Percentiles rank a stretch among this genome's conserved stretches.
These are phyloP conservation scores for Himalopsyche kuldschensis DNA, from an alignment of 2,888 invertebrate species.

Conservation along the genomic window DNA sequence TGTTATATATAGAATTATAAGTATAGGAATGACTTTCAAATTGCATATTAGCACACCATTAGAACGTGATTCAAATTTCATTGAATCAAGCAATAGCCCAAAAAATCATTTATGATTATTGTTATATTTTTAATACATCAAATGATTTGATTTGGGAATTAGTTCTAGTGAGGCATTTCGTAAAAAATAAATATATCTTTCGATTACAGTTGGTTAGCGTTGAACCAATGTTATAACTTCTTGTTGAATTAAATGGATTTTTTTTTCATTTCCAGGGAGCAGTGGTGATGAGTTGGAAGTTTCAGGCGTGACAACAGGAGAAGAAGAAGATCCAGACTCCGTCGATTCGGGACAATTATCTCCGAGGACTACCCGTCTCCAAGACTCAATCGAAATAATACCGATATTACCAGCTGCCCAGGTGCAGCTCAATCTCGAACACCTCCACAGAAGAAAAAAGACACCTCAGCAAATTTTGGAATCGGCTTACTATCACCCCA, in stretches of 20 bases:
- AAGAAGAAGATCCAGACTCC: conserved; percentile 42
- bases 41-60: too few relatives aligned
- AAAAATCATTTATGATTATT: too few relatives aligned
- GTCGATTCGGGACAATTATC: conserved; percentile 41
- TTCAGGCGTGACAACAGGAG: conserved; percentile 40
- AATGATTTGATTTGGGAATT: too few relatives aligned
- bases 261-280: conserved; percentile 50
- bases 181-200: too few relatives aligned
- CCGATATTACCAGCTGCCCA: conserved; percentile 20
- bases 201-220: too few relatives aligned
- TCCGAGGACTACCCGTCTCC: conserved; percentile 10
- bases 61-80: too few relatives aligned
- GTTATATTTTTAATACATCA: too few relatives aligned
- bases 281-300: conserved; percentile 56
- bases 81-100: too few relatives aligned
- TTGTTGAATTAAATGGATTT: not conserved
- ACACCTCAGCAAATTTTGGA: conserved; percentile 36
- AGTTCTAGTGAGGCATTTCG: too few relatives aligned
- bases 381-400: conserved; percentile 31
- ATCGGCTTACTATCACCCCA: conserved; percentile 16
- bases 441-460: conserved; percentile 32
- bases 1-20: too few relatives aligned
- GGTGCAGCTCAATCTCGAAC: conserved; percentile 16
- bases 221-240: not conserved
- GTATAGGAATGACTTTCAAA: too few relatives aligned